Conservation (phyloP, 2,797 vertebrate species). For the Emys orbicularis region DNA sequence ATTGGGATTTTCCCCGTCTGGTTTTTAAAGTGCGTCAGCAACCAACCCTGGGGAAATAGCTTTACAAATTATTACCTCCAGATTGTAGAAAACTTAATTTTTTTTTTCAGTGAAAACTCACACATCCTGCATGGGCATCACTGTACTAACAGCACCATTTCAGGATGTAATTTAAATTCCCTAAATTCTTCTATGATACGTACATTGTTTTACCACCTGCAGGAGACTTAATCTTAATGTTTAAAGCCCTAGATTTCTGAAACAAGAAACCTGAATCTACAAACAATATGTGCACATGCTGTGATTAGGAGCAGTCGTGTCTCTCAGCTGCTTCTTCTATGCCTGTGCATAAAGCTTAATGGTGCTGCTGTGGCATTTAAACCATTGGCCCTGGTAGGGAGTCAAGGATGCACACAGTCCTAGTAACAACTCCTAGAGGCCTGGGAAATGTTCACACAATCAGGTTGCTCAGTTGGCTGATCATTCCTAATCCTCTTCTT, state of each 20-base stretch:
- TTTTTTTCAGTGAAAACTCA: constrained; percentile 47
- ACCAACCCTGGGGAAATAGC: constrained; percentile 58
- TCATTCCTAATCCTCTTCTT: constrained; percentile 14
- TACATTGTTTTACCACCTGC: constrained; percentile 67
- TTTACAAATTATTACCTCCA: constrained; percentile 74
- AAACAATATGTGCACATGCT: neutral
- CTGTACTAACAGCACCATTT: constrained; percentile 61
- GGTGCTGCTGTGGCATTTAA: constrained; percentile 32
- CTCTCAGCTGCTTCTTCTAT: constrained; percentile 27
- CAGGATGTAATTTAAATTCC: constrained; percentile 75
- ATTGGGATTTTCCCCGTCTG: constrained; percentile 70
- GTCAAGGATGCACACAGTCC: neutral
- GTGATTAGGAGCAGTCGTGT: constrained; percentile 39
- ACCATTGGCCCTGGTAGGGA: neutral
- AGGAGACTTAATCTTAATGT: neutral
- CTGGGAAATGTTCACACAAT: neutral
- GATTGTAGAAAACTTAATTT: constrained; percentile 55
- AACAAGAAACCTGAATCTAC: constrained; percentile 38
- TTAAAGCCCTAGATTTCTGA: constrained; percentile 53
- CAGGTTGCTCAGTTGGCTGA: constrained; percentile 5
- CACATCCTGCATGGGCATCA: constrained; percentile 57
- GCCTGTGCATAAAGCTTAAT: neutral
- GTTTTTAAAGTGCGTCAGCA: constrained; percentile 60
- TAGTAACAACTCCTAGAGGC: neutral
- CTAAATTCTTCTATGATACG: constrained; percentile 65